phyloP scores from a whole-genome alignment of 2,113 vertebrate species.

The Xenotilapia longispinis region DNA sequence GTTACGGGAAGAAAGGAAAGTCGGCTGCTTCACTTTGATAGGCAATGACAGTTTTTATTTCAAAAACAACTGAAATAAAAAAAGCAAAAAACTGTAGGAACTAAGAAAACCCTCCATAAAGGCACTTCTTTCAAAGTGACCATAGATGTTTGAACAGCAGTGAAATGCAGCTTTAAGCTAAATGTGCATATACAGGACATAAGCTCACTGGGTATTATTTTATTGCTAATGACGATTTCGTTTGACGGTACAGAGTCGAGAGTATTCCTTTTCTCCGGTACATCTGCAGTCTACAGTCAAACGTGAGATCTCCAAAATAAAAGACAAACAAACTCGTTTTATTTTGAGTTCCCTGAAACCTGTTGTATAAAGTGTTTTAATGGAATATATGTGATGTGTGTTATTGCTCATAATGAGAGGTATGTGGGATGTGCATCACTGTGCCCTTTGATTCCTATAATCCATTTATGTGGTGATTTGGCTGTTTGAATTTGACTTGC shows the following conservation, averaged over 20 bases:
- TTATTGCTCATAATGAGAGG: constrained; percentile 63
- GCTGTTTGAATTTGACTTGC: constrained; percentile 12
- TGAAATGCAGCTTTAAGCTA: constrained; percentile 44
- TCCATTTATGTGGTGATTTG: constrained; percentile 16
- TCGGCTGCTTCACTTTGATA: constrained; percentile 36
- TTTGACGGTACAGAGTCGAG: constrained; percentile 27
- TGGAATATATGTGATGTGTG: constrained; percentile 44
- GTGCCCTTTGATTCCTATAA: constrained; percentile 18
- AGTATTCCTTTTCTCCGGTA: constrained; percentile 13
- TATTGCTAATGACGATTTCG: constrained; percentile 58
- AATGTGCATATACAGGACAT: constrained; percentile 38
- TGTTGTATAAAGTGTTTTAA: constrained; percentile 52
- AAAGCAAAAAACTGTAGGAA: constrained; percentile 39
- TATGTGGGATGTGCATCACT: constrained; percentile 22
- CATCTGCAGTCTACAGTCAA: constrained; percentile 16
- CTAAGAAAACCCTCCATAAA: constrained; percentile 55
- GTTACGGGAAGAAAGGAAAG: constrained; percentile 3
- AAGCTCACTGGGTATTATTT: constrained; percentile 26
- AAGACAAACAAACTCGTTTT: background rate
- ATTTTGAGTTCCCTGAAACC: constrained; percentile 57
- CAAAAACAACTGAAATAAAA: constrained; percentile 55
- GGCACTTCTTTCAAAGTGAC: constrained; percentile 72
- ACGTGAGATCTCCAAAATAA: constrained; percentile 1
- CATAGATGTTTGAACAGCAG: constrained; percentile 40
- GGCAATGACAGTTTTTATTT: constrained; percentile 67